phyloP scores from a whole-genome alignment of 2,888 invertebrate genomes.

The Cephus rjabovi region DNA sequence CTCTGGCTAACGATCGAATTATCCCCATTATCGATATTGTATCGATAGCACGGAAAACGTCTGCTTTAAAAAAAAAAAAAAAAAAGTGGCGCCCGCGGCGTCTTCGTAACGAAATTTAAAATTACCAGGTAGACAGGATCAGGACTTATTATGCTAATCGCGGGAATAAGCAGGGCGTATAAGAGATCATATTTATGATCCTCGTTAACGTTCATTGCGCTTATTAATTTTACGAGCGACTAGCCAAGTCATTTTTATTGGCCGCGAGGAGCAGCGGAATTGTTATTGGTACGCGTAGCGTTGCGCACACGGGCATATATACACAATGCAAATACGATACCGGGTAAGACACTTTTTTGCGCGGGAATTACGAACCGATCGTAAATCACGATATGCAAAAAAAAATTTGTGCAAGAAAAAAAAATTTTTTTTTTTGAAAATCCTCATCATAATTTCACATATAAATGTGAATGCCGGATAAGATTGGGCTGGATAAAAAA shows the following conservation, averaged over 20 bases:
- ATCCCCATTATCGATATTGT: neutral
- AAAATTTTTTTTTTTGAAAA: no score
- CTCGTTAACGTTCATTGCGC: constrained; percentile 47
- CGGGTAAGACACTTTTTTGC: neutral
- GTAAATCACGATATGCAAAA: neutral
- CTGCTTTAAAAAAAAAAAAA: neutral
- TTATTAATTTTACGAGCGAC: constrained; percentile 47
- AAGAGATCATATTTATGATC: constrained; percentile 39
- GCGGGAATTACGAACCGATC: neutral
- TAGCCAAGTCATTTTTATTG: neutral
- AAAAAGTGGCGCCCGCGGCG: neutral
- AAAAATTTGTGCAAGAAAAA: neutral
- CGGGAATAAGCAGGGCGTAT: constrained; percentile 34
- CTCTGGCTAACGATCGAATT: neutral
- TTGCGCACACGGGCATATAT: no score
- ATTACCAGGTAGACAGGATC: neutral
- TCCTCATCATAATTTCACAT: neutral
- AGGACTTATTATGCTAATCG: constrained; percentile 44
- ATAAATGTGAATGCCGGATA: neutral
- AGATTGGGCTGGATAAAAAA: neutral
- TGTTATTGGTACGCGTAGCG: neutral
- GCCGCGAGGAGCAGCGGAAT: neutral
- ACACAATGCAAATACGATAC: no score
- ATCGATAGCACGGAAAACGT: neutral
- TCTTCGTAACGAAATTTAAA: neutral